Base-by-base conservation (phyloP, 2,113 vertebrate species). In the Cavia porcellus region DNA sequence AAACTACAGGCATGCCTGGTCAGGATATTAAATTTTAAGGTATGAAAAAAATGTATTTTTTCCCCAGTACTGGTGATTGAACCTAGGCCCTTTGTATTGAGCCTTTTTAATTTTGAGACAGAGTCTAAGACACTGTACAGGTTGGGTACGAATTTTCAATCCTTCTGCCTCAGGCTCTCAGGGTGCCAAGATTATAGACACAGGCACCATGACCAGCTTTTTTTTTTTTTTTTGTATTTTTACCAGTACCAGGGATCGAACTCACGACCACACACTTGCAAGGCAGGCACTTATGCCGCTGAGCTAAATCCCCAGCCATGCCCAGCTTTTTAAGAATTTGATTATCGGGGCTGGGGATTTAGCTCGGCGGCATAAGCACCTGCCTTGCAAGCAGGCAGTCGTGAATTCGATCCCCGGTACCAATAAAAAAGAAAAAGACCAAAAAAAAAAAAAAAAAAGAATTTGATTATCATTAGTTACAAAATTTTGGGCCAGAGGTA, bases 21-120 rank as follows among this genome's bases (percentile, higher is more conserved):
- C 52, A 79, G n/a, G n/a, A 68, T 47, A 45, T 20, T 96, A 77
- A 79, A 89, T 90, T 94, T 84, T 92, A 90, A 89, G 17, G 24
- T 59, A 84, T 52, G 7, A 57, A 93, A 93, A 83, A 35, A n/a
- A 24, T 17, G 28, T 64, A 30, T 47, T 80, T 50, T 75, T 22
- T 25, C 19, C 1, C 8, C 15, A 32, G 47, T 52, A 52, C 77
- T 35, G 15, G 15, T 4, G 15, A 32, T 19, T 50, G 47, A 80
- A 80, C 15, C 47, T 30, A 80, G 45, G 7, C 0, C 28, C 28
- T 19, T 15, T 52, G 6, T 47, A 79, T 30, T 52, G 47, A 80
- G 47, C 17, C 47, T 30, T 80, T 52, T 77, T n/a, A 5, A n/a
- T 70, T 74, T 52, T 52, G 77, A 52, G 77, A 52, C 6, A 52